Evolutionary conservation across 2,888 invertebrate species (phyloP), one percentile per base, ranked within the genome.

Genomic region (Xiphydria camelus): DNA sequence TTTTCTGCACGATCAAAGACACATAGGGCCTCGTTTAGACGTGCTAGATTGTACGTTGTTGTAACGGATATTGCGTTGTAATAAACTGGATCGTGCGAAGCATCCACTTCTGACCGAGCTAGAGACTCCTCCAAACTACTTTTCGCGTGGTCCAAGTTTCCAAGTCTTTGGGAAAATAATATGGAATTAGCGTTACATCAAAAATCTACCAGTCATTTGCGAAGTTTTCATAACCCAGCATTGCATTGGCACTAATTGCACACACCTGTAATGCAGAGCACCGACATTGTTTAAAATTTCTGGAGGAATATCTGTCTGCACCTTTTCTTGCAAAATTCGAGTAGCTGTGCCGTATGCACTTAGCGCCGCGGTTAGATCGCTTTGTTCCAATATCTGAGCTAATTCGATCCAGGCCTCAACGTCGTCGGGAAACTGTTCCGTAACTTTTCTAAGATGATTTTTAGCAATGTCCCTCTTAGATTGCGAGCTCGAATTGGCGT

Each of bases 321-420:
- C 91, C 68, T 90, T 90, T 53, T 94, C 94, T 61, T 87, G 87
- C 26, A 96, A 79, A 47, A 97, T 89, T 62, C 87, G 87, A 59
- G 90, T 91, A 3, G 95, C 94, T 25, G 90, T 94, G 37, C 84
- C 89, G 73, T 97, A 97, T 0, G 94, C 94, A 58, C 86, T 85
- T 22, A 96, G 77, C 0, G 95, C 91, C 29, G 59, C 79, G 77
- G 82, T 80, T 43, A 91, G 80, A 78, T 96, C 95, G 55, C 88
- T 88, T 66, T 94, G 91, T 72, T 97, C 96, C 54, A 95, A 79
- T 70, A 97, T 93, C 79, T 96, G 96, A 0, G 96, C 96, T 57
- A 95, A 77, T 73, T 97, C 96, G 60, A 98, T 95, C 95, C 95
- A 96, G 0, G 95, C 96, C 75, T 97, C 97, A 2, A 96, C 91